Base-by-base conservation (phyloP, 1,140 invertebrate genomes). In the Papilio glaucus region DNA sequence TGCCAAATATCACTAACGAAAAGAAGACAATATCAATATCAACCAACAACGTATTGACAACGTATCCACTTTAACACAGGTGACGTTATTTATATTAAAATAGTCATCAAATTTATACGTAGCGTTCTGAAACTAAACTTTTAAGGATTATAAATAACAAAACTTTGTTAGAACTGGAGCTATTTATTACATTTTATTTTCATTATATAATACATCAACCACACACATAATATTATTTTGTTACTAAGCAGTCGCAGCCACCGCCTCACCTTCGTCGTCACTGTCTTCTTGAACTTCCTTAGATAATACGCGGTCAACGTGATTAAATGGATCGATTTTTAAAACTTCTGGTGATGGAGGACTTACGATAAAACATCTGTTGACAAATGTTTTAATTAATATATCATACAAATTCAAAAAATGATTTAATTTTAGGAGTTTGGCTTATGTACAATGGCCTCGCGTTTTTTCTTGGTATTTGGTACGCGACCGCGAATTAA, bases 261-360 rank as follows among this genome's bases (percentile, higher is more conserved):
- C 78, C 15, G 78, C 76, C 7, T 90, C 88, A 7, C 76, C 84
- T 78, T 93, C 91, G 38, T 93, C 89, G 65, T 93, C 91, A 76
- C 89, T 91, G 3, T 93, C 91, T 42, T 90, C 87, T 77, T 88
- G 89, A 3, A 87, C 89, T 71, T 91, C 88, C 37, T 88, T 86
- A 12, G 87, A 72, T 10, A 90, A 61, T 29, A 79, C 83, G 5
- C 82, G 79, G 12, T 91, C 85, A 9, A 96, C 80, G 80, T 95
- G 95, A 2, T 93, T 79, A 76, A 94, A 94, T 49, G 95, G 93
- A 88, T 96, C 93, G 37, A 97, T 93, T 86, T 95, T 96, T 0
- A 97, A 93, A 74, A 86, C 93, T 86, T 97, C 96, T 6, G 74
- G 70, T n/a, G 95, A 95, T 26, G 95, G 95, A 4, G 94, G 92